These are phyloP conservation scores for Enteromius fasciolatus DNA, from an alignment of 2,797 vertebrate species.

Conservation along the genomic window DNA sequence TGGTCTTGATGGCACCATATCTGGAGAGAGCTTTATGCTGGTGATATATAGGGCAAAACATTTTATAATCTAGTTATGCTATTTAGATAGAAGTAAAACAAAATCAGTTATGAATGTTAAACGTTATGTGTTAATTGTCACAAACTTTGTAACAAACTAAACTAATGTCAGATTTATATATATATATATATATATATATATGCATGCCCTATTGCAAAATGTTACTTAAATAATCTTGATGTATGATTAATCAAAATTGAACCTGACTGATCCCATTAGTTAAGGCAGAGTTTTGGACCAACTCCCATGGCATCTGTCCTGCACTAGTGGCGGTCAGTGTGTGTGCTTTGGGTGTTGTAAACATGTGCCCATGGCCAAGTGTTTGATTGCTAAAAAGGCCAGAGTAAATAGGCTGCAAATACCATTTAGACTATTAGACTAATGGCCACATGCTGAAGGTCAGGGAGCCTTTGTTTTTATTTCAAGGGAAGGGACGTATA, in stretches of 20 bases:
- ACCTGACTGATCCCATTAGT: conserved; percentile 30
- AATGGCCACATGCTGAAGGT: conserved; percentile 42
- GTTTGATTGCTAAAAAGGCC: conserved; percentile 63
- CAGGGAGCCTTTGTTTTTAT: conserved; percentile 26
- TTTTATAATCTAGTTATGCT: background rate
- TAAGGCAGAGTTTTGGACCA: conserved; percentile 15
- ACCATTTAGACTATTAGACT: conserved; percentile 54
- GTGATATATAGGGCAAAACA: background rate
- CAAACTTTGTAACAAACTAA: background rate
- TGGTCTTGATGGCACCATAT: conserved; percentile 18
- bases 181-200: too few relatives aligned
- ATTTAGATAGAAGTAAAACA: background rate
- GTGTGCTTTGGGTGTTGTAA: conserved; percentile 35
- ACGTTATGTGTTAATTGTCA: background rate
- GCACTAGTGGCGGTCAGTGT: conserved; percentile 25
- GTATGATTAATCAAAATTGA: background rate
- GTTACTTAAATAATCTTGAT: background rate
- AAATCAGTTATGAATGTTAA: background rate
- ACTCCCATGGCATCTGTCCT: conserved; percentile 14
- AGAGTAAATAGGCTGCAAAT: conserved; percentile 53
- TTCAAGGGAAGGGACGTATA: conserved; percentile 12
- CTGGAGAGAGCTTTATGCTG: conserved; percentile 28
- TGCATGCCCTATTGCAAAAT: background rate
- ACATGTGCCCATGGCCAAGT: conserved; percentile 49
- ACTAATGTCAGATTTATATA: background rate